Conservation (phyloP, 2,797 vertebrate species). For the Borostomias antarcticus region DNA sequence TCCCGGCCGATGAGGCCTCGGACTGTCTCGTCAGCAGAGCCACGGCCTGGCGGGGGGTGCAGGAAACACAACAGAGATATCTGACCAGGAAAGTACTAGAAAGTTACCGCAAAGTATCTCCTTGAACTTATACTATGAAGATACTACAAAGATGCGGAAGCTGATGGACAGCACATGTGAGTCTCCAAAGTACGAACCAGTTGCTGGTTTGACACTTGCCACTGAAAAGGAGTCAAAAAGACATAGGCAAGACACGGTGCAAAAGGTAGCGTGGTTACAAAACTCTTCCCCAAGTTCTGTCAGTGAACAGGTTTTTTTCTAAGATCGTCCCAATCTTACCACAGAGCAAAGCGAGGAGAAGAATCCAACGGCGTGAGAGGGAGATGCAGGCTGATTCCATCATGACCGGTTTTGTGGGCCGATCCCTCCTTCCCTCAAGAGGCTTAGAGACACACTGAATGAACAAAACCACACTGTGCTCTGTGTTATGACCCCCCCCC, state of each 20-base stretch:
- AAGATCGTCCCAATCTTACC: conserved; percentile 47
- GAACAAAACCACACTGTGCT: conserved; percentile 30
- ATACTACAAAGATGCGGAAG: no score
- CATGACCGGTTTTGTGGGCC: conserved; percentile 49
- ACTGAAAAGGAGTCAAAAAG: no score
- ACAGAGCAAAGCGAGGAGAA: conserved; percentile 47
- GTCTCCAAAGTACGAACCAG: no score
- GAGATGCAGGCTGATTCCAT: background rate
- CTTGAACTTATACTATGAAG: no score
- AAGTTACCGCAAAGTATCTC: no score
- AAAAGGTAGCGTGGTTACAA: no score
- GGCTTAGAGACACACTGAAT: conserved; percentile 23
- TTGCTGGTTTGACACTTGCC: no score
- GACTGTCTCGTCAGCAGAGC: background rate
- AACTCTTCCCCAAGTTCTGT: no score
- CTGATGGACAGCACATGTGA: no score
- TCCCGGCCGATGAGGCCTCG: conserved; percentile 66
- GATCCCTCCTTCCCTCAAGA: conserved; percentile 2
- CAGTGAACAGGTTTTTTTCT: background rate
- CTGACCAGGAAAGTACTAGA: background rate
- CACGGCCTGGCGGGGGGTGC: conserved; percentile 40
- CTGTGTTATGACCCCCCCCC: conserved; percentile 47
- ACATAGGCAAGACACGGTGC: no score
- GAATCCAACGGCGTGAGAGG: conserved; percentile 13
- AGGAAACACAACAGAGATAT: background rate